Percentiles rank a stretch among this genome's conserved stretches.
These are phyloP conservation scores for Holothuria glaberrima DNA, from an alignment of 35 echinoderm and acorn worm genomes.

Conservation along the genomic window DNA sequence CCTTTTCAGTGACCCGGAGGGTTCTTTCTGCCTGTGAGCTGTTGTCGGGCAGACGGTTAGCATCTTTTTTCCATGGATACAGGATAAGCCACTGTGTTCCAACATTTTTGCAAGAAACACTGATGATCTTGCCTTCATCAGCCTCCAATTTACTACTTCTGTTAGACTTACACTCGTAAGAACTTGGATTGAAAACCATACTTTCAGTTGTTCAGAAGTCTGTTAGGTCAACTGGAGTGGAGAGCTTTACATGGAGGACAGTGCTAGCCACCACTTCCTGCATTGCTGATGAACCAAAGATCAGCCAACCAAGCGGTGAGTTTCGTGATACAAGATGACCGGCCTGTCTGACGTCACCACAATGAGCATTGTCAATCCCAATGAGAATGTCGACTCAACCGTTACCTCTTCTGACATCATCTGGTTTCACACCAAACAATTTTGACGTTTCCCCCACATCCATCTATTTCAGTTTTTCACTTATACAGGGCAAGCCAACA, in stretches of 20 bases:
- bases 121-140: constrained; percentile 61
- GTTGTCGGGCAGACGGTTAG: constrained; percentile 70
- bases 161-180: constrained; percentile 18
- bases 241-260: constrained; percentile 32
- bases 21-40: constrained; percentile 65
- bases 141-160: constrained; percentile 17
- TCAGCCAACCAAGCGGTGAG: constrained; percentile 75
- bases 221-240: constrained; percentile 41
- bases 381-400: constrained; percentile 67
- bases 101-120: constrained; percentile 43
- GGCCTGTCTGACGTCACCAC: constrained; percentile 50
- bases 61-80: constrained; percentile 78
- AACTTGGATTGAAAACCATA: constrained; percentile 29
- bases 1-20: constrained; percentile 62
- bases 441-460: constrained; percentile 1
- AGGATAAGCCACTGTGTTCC: constrained; percentile 78
- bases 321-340: constrained; percentile 52
- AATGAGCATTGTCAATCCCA: constrained; percentile 69
- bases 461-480: constrained; percentile 29
- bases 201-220: constrained; percentile 70
- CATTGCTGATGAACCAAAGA: constrained; percentile 20
- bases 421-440: constrained; percentile 12
- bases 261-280: background rate
- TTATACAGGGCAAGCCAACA: constrained; percentile 58
- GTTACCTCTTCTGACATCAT: constrained; percentile 51